Evolutionary conservation across 1,140 invertebrate species (phyloP).

Genomic region (Euura lappo): DNA sequence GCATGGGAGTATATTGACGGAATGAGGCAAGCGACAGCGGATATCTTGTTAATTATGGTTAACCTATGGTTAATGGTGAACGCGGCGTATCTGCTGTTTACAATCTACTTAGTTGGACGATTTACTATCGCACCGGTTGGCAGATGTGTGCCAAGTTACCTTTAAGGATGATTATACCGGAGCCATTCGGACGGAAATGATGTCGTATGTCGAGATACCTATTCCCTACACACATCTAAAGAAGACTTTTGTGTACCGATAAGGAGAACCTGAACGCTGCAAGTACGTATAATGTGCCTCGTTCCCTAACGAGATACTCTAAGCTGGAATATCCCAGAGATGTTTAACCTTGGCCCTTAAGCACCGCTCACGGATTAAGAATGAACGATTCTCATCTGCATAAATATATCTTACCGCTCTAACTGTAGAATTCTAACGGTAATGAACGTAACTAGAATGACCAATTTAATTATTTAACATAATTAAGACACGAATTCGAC

Average conservation of each 20-base stretch:
- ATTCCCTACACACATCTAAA: background rate
- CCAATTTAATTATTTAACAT: too few relatives aligned
- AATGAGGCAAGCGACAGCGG: too few relatives aligned
- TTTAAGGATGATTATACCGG: background rate
- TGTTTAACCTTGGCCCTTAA: background rate
- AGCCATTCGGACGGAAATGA: background rate
- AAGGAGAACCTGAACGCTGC: background rate
- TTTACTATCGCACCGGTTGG: background rate
- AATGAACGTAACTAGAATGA: too few relatives aligned
- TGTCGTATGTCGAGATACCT: background rate
- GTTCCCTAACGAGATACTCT: background rate
- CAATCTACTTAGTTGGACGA: background rate
- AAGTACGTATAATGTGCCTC: background rate
- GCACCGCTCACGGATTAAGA: background rate
- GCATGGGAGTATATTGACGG: too few relatives aligned
- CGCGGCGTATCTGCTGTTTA: background rate
- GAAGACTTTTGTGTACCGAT: constrained; percentile 1
- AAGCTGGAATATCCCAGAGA: background rate
- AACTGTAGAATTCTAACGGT: background rate
- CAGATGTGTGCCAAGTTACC: background rate
- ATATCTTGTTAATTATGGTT: too few relatives aligned
- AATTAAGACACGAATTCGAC: too few relatives aligned
- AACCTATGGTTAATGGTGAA: too few relatives aligned
- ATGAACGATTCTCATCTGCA: background rate
- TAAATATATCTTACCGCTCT: background rate